Evolutionary conservation across 2,113 vertebrate species (phyloP).

Genomic region (Coptodon rendalli): DNA sequence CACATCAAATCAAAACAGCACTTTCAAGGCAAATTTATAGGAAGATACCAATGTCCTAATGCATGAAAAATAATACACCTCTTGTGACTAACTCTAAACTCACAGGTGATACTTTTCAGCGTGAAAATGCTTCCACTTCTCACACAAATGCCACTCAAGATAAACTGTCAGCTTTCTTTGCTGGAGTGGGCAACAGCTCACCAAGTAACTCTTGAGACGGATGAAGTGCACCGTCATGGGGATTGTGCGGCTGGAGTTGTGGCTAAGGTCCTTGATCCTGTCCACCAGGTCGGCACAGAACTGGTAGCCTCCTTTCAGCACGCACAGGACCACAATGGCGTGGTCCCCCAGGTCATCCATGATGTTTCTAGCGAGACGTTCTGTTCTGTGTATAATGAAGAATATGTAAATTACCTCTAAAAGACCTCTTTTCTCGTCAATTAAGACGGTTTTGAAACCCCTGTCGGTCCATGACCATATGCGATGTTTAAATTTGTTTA

Average conservation of each 20-base stretch:
- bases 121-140: not conserved
- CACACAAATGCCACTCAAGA: not conserved
- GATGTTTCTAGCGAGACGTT: slow-evolving; percentile 85
- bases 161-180: not conserved
- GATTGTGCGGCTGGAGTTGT: slow-evolving; percentile 81
- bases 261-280: slow-evolving; percentile 83
- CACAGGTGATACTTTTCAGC: not conserved
- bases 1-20: not conserved
- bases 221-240: slow-evolving; percentile 93
- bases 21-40: not conserved
- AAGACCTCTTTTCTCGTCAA: not conserved
- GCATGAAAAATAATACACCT: not conserved
- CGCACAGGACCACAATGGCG: slow-evolving; percentile 85
- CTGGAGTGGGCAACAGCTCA: slow-evolving; percentile 9
- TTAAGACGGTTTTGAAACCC: not conserved
- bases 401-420: not conserved
- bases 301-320: slow-evolving; percentile 89
- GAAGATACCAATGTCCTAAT: slow-evolving; percentile 1
- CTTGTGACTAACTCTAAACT: slow-evolving; percentile 6
- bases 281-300: slow-evolving; percentile 91
- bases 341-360: slow-evolving; percentile 87
- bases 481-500: not conserved
- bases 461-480: not conserved
- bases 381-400: slow-evolving; percentile 73
- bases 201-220: slow-evolving; percentile 85